Evolutionary conservation across 1,140 invertebrate genomes (phyloP), one percentile per base, ranked within the genome.

Genomic region (Schlechtendalia chinensis): DNA sequence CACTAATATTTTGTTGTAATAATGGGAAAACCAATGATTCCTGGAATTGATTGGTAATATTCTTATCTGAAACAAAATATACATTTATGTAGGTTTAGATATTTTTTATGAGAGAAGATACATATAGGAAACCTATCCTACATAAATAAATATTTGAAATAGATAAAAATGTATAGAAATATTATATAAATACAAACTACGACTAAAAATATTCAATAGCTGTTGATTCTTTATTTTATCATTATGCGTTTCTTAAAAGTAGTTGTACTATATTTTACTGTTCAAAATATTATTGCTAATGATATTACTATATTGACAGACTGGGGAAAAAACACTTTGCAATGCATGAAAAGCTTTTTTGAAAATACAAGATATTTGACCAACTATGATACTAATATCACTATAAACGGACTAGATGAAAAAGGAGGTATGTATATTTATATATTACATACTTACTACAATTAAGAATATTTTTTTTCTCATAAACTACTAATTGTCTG

Each of bases 41-140:
- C n/a, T 79, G 75, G 58, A 50, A 79, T 10, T 61, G 75, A 50
- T 50, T 79, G 22, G 19, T 50, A 29, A 0, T 63, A 61, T 27
- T 45, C 22, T 61, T 79, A 79, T 79, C 75, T 79, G 19, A 61
- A 79, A 69, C 22, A n/a, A 47, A 58, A 58, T 12, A 47, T 39
- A 39, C 8, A 39, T 39, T 39, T 39, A 39, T 39, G 32, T 39
- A 39, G n/a, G 17, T 71, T 50, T 71, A 11, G 24, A 27, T 54
- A 54, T 24, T 77, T 77, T 58, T 58, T 74, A 74, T 56, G 50
- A 74, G 11, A 11, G 10, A 77, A 47, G 19, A 45, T 72, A 72
- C 69, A 67, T 67, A 72, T 24, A 24, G 47, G 24, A 39, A 75
- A 75, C 72, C 72, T 75, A 75, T 75, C 72, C 72, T 59, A 17